phyloP scores from a whole-genome alignment of 2,113 vertebrate genomes.

The Cochlearius cochlearius region DNA sequence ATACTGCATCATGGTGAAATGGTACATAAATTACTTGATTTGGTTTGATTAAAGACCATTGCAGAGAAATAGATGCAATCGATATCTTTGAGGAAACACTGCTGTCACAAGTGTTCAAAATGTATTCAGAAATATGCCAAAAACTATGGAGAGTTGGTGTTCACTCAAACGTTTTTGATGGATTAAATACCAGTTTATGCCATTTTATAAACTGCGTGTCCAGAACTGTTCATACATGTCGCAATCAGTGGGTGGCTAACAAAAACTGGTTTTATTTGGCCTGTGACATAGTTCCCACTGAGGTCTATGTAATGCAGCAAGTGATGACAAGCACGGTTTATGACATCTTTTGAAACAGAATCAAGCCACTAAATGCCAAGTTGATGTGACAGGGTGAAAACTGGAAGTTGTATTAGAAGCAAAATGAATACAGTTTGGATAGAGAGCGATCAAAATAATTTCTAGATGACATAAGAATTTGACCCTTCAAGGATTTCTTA shows the following conservation, averaged over 20 bases:
- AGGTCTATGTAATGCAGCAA: slow-evolving; percentile 59
- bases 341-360: slow-evolving; percentile 62
- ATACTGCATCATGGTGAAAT: neutral
- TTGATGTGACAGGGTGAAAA: slow-evolving; percentile 54
- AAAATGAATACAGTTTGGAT: neutral
- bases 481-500: slow-evolving; percentile 38
- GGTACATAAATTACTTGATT: neutral
- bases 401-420: neutral
- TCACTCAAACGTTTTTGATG: neutral
- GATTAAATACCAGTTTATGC: neutral
- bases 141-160: neutral
- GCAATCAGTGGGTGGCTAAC: slow-evolving; percentile 6
- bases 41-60: neutral
- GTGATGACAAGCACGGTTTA: slow-evolving; percentile 56
- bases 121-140: neutral
- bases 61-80: neutral
- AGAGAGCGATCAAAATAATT: slow-evolving; percentile 23
- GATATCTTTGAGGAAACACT: neutral
- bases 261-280: slow-evolving; percentile 40
- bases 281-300: slow-evolving; percentile 9
- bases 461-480: slow-evolving; percentile 56
- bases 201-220: neutral
- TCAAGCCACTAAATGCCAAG: slow-evolving; percentile 36
- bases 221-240: neutral
- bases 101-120: neutral